These are phyloP conservation scores for Mythimna pallens DNA, from an alignment of 2,888 invertebrate genomes.

Conservation along the genomic window DNA sequence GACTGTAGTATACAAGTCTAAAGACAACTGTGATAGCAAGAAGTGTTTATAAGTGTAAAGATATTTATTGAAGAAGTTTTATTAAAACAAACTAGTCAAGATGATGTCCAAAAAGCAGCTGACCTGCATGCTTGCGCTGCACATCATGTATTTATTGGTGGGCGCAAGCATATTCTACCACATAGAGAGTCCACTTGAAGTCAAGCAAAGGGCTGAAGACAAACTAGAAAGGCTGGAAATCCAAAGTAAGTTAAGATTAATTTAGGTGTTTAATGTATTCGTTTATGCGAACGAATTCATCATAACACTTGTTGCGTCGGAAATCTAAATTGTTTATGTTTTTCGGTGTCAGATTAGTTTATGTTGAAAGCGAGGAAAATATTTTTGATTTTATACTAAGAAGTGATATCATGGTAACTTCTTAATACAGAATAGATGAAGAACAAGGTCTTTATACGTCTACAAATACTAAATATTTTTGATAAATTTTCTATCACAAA, in stretches of 20 bases:
- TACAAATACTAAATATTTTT: slow-evolving; percentile 13
- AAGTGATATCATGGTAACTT: slow-evolving; percentile 18
- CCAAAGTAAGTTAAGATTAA: slow-evolving; percentile 91
- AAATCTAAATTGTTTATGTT: slow-evolving; percentile 45
- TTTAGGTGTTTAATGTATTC: slow-evolving; percentile 9
- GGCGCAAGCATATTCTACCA: slow-evolving; percentile 97
- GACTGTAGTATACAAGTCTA: slow-evolving; percentile 46
- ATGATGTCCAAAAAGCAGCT: slow-evolving; percentile 96
- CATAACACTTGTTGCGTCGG: slow-evolving; percentile 17
- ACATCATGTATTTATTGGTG: slow-evolving; percentile 94
- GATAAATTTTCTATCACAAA: slow-evolving; percentile 15
- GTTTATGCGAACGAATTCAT: slow-evolving; percentile 20
- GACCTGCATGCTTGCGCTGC: slow-evolving; percentile 93
- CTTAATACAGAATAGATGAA: background rate
- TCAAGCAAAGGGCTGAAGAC: slow-evolving; percentile 90
- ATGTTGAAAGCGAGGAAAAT: slow-evolving; percentile 19
- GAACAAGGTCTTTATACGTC: background rate
- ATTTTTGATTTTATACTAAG: slow-evolving; percentile 28
- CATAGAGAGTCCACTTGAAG: slow-evolving; percentile 94
- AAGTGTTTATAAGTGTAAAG: slow-evolving; percentile 69
- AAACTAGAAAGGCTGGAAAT: slow-evolving; percentile 92
- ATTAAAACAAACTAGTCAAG: slow-evolving; percentile 80
- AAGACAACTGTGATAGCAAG: slow-evolving; percentile 59
- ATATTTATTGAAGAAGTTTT: slow-evolving; percentile 55
- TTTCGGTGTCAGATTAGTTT: slow-evolving; percentile 34